These are phyloP conservation scores for Pharmacophagus antenor DNA, from an alignment of 2,888 invertebrate species.

Conservation along the genomic window DNA sequence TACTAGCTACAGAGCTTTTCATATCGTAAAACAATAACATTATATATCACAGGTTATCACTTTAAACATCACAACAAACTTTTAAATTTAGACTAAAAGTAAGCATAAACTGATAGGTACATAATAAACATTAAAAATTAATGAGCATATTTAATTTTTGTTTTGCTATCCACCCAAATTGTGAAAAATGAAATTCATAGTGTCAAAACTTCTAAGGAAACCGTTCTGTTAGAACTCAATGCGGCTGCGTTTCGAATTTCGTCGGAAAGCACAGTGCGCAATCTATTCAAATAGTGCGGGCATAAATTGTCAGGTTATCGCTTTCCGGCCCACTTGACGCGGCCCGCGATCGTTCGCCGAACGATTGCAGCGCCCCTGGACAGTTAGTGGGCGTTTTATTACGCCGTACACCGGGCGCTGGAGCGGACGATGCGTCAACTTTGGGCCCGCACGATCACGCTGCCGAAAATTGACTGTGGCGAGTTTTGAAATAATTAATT, in stretches of 20 bases:
- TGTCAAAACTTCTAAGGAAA: not conserved
- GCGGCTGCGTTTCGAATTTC: slow-evolving; percentile 3
- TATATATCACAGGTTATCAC: too few species aligned
- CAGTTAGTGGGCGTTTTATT: slow-evolving; percentile 27
- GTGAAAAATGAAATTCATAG: not conserved
- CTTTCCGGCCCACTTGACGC: slow-evolving; percentile 28
- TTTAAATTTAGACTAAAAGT: too few species aligned
- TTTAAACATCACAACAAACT: too few species aligned
- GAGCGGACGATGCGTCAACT: not conserved
- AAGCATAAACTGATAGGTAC: too few species aligned
- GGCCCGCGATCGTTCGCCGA: slow-evolving; percentile 16
- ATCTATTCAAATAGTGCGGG: slow-evolving; percentile 24
- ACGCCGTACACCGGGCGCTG: slow-evolving; percentile 8
- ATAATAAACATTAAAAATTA: too few species aligned
- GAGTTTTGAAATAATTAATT: too few species aligned
- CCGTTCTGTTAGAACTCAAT: not conserved
- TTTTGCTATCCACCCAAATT: not conserved
- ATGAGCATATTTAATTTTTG: too few species aligned
- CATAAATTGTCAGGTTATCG: slow-evolving; percentile 29
- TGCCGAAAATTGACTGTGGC: not conserved
- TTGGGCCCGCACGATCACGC: not conserved
- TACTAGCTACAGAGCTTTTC: too few species aligned
- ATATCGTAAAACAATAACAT: too few species aligned
- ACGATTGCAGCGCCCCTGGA: slow-evolving; percentile 5
- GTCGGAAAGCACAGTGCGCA: slow-evolving; percentile 14